phyloP scores from a whole-genome alignment of 2,797 vertebrate genomes.

The Heterohyrax brucei region DNA sequence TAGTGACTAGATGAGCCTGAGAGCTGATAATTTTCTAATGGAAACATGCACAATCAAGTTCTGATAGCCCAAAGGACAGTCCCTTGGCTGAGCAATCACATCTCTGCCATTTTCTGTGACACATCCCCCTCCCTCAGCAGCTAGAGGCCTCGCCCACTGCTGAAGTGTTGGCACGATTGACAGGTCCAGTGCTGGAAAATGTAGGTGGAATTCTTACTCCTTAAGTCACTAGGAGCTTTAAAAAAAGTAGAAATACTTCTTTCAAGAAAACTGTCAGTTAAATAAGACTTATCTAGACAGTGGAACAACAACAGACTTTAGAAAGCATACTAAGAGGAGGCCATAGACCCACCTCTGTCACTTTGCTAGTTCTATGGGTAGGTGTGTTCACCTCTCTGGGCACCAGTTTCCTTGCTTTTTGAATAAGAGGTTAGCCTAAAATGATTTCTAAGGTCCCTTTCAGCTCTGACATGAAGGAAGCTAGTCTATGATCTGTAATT shows the following conservation, averaged over 20 bases:
- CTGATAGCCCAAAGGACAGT: neutral
- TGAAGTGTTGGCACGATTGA: neutral
- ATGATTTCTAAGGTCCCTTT: slow-evolving; percentile 1
- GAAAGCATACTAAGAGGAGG: rapidly evolving
- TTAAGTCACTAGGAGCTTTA: neutral
- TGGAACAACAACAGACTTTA: neutral
- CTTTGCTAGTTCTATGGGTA: too few relatives aligned
- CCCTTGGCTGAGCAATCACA: neutral
- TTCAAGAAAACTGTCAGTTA: neutral
- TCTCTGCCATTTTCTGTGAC: neutral
- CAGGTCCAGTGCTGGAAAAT: neutral
- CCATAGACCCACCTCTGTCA: neutral
- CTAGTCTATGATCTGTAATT: neutral
- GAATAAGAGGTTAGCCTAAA: neutral
- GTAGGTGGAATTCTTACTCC: neutral
- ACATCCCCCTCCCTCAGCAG: too few relatives aligned
- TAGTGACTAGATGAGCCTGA: neutral
- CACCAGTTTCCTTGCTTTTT: neutral
- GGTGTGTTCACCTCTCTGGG: neutral
- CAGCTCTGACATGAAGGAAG: neutral
- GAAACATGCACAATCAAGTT: neutral
- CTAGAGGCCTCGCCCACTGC: neutral
- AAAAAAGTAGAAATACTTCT: neutral
- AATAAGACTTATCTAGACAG: neutral
- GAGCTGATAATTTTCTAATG: neutral